phyloP scores from a whole-genome alignment of 2,797 vertebrate species.

The Salmo trutta region DNA sequence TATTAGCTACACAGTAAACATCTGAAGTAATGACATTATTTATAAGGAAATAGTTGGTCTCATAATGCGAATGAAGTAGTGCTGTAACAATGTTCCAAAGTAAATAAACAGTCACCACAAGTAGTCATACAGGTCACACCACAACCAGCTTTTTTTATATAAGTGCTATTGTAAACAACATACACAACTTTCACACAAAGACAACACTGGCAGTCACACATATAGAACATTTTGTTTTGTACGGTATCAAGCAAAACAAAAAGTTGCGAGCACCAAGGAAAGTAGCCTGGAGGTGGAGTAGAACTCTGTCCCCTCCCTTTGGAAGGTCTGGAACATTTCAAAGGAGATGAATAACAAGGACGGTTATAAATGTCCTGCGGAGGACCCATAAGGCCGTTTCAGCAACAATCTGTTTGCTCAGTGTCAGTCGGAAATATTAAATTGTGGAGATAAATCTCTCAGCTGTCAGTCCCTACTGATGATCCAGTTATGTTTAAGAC shows the following conservation, averaged over 20 bases:
- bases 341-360: slow-evolving; percentile 66
- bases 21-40: slow-evolving; percentile 12
- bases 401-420: slow-evolving; percentile 63
- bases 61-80: too few species aligned
- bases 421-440: slow-evolving; percentile 64
- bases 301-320: slow-evolving; percentile 45
- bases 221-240: background rate
- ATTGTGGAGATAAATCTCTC: slow-evolving; percentile 65
- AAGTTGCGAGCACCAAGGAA: slow-evolving; percentile 40
- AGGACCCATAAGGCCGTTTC: slow-evolving; percentile 57
- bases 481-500: slow-evolving; percentile 7
- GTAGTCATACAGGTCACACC: too few species aligned
- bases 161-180: background rate
- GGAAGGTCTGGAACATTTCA: slow-evolving; percentile 53
- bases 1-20: slow-evolving; percentile 12
- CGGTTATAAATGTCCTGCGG: slow-evolving; percentile 58
- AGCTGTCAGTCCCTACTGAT: slow-evolving; percentile 29
- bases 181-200: background rate
- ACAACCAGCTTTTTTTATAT: too few species aligned
- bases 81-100: too few species aligned
- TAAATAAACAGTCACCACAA: too few species aligned
- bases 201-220: background rate
- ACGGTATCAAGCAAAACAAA: slow-evolving; percentile 46
- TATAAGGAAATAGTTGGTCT: too few species aligned
- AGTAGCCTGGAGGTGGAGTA: slow-evolving; percentile 31